A percentile compares a stretch with the other conserved stretches of the same genome.
phyloP scores from a whole-genome alignment of 2,113 vertebrate species.

The Actinemys pallida region DNA sequence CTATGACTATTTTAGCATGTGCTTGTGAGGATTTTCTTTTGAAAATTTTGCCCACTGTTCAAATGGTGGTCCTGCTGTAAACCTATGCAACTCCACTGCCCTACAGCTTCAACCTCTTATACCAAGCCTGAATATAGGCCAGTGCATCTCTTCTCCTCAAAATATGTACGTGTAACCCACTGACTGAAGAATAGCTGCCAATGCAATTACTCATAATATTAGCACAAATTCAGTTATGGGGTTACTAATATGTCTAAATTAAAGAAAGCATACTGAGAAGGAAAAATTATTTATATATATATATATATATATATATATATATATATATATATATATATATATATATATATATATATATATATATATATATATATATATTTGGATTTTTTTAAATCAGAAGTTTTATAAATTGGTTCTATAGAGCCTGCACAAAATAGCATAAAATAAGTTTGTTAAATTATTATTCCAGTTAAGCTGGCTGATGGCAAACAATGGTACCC shows the following conservation, averaged over 20 bases:
- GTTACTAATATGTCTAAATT: conserved; percentile 68
- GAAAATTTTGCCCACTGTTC: conserved; percentile 9
- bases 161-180: conserved; percentile 33
- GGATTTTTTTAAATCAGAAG: conserved; percentile 33
- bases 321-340: neutral
- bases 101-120: conserved; percentile 19
- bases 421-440: conserved; percentile 13
- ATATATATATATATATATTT: neutral
- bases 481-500: conserved; percentile 14
- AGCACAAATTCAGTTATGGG: conserved; percentile 59
- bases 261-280: conserved; percentile 44
- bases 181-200: conserved; percentile 53
- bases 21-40: conserved; percentile 18
- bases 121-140: conserved; percentile 42
- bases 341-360: neutral
- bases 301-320: neutral
- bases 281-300: conserved; percentile 23
- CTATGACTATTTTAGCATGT: neutral
- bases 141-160: conserved; percentile 30
- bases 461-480: neutral
- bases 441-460: conserved; percentile 34
- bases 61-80: conserved; percentile 27
- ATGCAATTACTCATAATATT: conserved; percentile 45
- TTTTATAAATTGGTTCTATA: conserved; percentile 51
- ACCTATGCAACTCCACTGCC: conserved; percentile 40